Conservation (phyloP, 2,113 vertebrate genomes). For the Lagopus leucura region DNA sequence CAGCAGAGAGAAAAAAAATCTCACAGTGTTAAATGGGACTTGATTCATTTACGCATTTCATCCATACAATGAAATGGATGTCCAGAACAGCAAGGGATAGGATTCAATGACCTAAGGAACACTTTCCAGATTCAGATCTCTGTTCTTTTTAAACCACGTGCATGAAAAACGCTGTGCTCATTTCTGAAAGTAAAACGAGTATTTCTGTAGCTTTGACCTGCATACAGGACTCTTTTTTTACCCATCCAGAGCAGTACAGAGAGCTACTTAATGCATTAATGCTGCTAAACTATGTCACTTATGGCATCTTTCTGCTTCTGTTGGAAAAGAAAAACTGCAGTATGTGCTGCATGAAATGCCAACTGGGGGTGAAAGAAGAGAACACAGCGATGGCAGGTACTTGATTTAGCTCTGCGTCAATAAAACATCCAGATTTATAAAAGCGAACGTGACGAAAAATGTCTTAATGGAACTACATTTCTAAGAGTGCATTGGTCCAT, state of each 20-base stretch:
- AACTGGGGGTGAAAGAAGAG: slow-evolving; percentile 58
- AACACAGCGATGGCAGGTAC: slow-evolving; percentile 52
- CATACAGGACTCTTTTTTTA: neutral
- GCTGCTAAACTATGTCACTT: slow-evolving; percentile 64
- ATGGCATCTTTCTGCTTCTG: slow-evolving; percentile 66
- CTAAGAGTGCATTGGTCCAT: neutral
- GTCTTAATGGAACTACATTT: neutral
- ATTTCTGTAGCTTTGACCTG: neutral
- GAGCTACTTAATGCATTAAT: slow-evolving; percentile 47
- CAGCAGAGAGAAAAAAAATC: neutral
- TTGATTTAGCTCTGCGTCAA: slow-evolving; percentile 62
- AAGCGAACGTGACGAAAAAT: slow-evolving; percentile 1
- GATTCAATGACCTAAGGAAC: neutral
- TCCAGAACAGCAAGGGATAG: neutral
- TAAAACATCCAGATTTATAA: slow-evolving; percentile 52
- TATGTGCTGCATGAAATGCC: slow-evolving; percentile 71
- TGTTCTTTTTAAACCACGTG: neutral
- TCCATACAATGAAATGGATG: neutral
- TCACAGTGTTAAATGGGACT: neutral
- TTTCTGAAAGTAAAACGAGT: slow-evolving; percentile 17
- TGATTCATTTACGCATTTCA: neutral
- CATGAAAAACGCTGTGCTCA: neutral
- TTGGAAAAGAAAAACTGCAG: slow-evolving; percentile 62
- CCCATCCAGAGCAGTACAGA: slow-evolving; percentile 50
- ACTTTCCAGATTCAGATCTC: neutral